Evolutionary conservation across 1,140 invertebrate genomes (phyloP), one percentile per base, ranked within the genome.

Genomic region (Adoxophyes honmai): DNA sequence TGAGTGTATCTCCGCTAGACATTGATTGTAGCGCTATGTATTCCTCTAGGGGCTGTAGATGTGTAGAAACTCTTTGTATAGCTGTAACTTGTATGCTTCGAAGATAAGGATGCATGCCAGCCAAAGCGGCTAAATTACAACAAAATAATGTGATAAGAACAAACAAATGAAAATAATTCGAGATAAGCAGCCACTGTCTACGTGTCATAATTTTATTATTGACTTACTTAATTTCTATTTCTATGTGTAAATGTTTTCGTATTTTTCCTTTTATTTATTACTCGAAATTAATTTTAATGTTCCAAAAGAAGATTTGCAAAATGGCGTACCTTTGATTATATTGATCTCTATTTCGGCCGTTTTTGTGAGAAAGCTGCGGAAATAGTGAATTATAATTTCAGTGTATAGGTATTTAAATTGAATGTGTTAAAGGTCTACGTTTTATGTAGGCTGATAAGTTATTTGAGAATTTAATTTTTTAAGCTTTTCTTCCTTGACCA

Each of bases 401-500:
- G 54, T 69, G 63, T n/a, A n/a, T n/a, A n/a, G n/a, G n/a, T n/a
- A n/a, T 53, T 68, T 73, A 67, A 62, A 69, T 64, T 66, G 59
- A 66, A 68, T 70, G 70, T 67, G 59, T 75, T 75, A 36, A 62
- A 59, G 58, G 82, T 77, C 82, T 88, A 81, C 86, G 86, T 88
- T 88, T 88, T 88, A 88, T 72, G 86, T 81, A 88, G 82, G 73
- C 85, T 78, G 75, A 66, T 86, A 86, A 86, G 73, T 81, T 86
- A 82, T 81, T 81, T 75, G 70, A 76, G 74, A 74, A 61, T 67
- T 74, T 75, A 65, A 75, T 69, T 76, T 68, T 52, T 64, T 73
- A 67, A 73, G 61, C 59, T 28, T 67, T 68, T 60, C 64, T 62
- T 66, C 60, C 68, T 60, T 69, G 55, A 56, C 55, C 34, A 33